A percentile compares a stretch with the other conserved stretches of the same genome.
These are phyloP conservation scores for Pampus argenteus DNA, from an alignment of 2,797 vertebrate genomes.

Conservation along the genomic window DNA sequence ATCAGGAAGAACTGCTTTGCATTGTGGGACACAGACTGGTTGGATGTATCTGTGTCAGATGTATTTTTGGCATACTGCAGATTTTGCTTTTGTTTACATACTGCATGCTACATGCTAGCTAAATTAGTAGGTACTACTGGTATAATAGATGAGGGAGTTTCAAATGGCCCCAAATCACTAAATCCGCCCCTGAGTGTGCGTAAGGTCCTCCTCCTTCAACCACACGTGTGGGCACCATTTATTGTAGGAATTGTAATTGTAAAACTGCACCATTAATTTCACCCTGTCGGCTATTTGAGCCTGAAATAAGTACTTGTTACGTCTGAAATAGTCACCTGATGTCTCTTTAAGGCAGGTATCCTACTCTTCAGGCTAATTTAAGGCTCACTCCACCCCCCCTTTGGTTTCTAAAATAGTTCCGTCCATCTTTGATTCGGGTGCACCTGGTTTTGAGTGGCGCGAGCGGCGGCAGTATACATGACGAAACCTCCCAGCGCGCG, in stretches of 20 bases:
- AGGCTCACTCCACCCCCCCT: neutral
- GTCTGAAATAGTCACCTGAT: constrained; percentile 1
- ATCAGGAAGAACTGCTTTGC: no score
- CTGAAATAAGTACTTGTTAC: constrained; percentile 8
- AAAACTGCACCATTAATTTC: neutral
- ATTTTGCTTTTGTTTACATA: no score
- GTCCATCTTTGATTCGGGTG: constrained; percentile 46
- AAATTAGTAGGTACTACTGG: no score
- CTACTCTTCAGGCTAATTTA: neutral
- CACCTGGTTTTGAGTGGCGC: constrained; percentile 58
- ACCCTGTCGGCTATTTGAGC: neutral
- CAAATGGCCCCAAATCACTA: no score
- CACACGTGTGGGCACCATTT: neutral
- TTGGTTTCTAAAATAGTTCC: constrained; percentile 41
- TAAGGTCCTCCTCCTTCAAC: no score
- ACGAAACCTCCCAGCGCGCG: constrained; percentile 29
- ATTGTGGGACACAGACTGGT: no score
- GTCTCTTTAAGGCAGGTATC: neutral
- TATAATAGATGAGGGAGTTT: no score
- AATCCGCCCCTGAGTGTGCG: no score
- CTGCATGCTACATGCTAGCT: no score
- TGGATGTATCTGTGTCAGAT: no score
- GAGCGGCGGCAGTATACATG: constrained; percentile 16
- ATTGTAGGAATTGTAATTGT: neutral
- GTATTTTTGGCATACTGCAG: no score